phyloP scores from a whole-genome alignment of 2,888 invertebrate genomes.

The Resseliella maxima region DNA sequence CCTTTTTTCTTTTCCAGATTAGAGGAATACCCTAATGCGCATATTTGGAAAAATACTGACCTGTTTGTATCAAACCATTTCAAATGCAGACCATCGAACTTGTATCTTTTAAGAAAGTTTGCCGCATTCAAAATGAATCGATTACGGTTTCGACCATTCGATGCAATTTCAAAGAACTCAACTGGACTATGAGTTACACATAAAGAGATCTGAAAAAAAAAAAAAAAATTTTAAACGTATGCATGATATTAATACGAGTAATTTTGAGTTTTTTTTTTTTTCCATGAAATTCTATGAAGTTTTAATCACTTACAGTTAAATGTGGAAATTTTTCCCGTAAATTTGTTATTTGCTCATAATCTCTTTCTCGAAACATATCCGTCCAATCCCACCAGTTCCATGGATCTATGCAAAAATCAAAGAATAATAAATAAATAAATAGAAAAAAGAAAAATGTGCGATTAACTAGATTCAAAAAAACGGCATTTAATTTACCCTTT shows the following conservation, averaged over 20 bases:
- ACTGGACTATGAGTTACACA: not conserved
- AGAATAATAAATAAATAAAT: too few relatives aligned
- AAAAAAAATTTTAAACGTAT: too few relatives aligned
- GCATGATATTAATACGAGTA: too few relatives aligned
- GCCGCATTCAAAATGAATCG: not conserved
- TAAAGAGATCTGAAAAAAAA: not conserved
- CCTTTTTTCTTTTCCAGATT: too few relatives aligned
- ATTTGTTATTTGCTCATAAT: too few relatives aligned
- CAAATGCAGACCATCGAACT: not conserved
- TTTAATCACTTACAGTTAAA: too few relatives aligned
- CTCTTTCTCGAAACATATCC: too few relatives aligned
- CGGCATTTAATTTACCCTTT: not conserved
- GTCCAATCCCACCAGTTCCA: too few relatives aligned
- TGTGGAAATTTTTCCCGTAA: too few relatives aligned
- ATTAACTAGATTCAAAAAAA: not conserved
- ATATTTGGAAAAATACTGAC: not conserved
- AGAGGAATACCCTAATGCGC: not conserved
- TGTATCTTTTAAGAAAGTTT: not conserved
- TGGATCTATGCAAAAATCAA: too few relatives aligned
- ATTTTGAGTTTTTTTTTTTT: too few relatives aligned
- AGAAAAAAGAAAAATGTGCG: not conserved
- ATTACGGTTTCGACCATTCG: not conserved
- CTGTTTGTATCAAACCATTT: not conserved
- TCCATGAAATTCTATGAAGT: too few relatives aligned
- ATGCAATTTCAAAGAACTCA: not conserved